phyloP scores from a whole-genome alignment of 2,797 vertebrate species.

The Onychomys arenicola region DNA sequence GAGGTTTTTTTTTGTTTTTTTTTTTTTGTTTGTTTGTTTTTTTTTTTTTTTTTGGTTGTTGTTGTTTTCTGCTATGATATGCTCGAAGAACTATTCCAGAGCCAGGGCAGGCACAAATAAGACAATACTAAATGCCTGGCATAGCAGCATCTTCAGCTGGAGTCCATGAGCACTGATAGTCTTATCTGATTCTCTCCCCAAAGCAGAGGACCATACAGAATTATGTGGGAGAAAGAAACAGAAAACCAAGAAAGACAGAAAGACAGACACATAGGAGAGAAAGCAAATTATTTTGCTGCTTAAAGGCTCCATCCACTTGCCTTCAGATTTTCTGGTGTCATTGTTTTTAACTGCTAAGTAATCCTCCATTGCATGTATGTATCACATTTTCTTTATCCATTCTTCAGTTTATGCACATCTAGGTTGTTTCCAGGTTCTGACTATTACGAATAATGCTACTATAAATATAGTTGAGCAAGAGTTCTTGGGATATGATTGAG shows the following conservation, averaged over 20 bases:
- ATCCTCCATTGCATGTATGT: not conserved
- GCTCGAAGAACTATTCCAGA: not conserved
- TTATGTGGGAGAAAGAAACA: not conserved
- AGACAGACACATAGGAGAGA: not conserved
- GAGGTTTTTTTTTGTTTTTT: too few species aligned
- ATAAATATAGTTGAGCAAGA: not conserved
- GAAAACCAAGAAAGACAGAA: not conserved
- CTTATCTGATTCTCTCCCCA: not conserved
- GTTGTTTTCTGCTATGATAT: not conserved
- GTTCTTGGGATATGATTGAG: not conserved
- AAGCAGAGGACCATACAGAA: not conserved
- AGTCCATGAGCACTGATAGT: not conserved
- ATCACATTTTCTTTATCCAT: not conserved
- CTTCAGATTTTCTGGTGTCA: not conserved
- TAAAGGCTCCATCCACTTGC: slow-evolving; percentile 11
- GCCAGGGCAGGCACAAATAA: not conserved
- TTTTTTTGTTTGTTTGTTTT: too few species aligned
- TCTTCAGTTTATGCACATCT: not conserved
- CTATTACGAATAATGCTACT: not conserved
- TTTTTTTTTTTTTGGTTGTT: too few species aligned
- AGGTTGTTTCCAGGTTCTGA: not conserved
- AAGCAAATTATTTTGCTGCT: not conserved
- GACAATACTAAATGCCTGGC: not conserved
- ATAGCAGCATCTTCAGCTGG: not conserved
- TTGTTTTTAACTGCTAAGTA: not conserved